Evolutionary conservation across 2,797 vertebrate species (phyloP).

Genomic region (Eulemur albifrons): DNA sequence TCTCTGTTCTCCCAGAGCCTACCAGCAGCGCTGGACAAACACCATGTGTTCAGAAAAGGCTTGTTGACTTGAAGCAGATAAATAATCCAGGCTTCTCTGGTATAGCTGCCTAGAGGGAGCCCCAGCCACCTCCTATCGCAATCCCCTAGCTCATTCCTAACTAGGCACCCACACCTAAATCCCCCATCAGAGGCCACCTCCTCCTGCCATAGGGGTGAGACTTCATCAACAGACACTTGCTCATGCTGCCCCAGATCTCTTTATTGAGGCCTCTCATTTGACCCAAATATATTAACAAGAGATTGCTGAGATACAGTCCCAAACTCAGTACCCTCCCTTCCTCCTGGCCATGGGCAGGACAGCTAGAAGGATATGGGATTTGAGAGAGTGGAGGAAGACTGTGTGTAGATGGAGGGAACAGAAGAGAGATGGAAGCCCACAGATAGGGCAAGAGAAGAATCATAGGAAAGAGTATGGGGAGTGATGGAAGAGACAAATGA

Average conservation of each 20-base stretch:
- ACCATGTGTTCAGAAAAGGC: constrained; percentile 41
- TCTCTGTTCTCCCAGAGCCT: constrained; percentile 36
- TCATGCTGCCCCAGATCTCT: constrained; percentile 67
- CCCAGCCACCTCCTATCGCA: neutral
- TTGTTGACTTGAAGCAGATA: constrained; percentile 29
- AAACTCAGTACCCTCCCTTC: neutral
- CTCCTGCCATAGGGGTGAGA: neutral
- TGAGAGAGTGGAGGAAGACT: neutral
- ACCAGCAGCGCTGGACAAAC: neutral
- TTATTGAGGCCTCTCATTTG: constrained; percentile 75
- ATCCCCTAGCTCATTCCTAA: neutral
- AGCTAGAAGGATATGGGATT: neutral
- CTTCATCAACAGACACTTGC: constrained; percentile 33
- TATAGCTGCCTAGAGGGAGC: neutral
- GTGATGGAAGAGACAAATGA: neutral
- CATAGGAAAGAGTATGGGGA: neutral
- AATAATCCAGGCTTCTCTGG: constrained; percentile 36
- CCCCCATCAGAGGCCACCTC: neutral
- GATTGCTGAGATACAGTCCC: constrained; percentile 23
- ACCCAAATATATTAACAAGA: constrained; percentile 71
- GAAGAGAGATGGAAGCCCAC: neutral
- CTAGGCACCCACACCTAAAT: neutral
- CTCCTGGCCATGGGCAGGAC: constrained; percentile 31
- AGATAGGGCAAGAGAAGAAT: neutral
- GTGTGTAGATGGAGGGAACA: neutral